Evolutionary conservation across 2,797 vertebrate species (phyloP), one percentile per base, ranked within the genome.

Genomic region (Enteromius thamalakanensis): DNA sequence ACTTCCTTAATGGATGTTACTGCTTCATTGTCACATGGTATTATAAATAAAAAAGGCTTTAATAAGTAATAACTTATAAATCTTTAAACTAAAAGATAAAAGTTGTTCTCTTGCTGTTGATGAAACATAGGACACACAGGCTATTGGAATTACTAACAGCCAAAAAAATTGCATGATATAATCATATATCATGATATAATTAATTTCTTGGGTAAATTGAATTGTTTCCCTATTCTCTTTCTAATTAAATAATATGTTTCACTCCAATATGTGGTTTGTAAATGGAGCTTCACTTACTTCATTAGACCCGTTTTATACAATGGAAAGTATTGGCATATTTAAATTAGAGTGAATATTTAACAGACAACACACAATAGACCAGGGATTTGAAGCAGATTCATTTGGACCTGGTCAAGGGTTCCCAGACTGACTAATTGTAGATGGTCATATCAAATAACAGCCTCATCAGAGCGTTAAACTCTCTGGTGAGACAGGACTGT

Each of bases 401-500:
- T 32, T 17, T 3, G 5, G 69, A 37, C 69, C 45, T 21, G 79
- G 29, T 62, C 40, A 51, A 37, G 69, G 29, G 21, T 62, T 51
- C 51, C 23, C 68, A 1, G 37, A 45, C 75, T 62, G 69, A 64
- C 42, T 81, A 81, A 75, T 19, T 65, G 70, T 51, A 12, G 32
- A 5, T 82, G 37, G 49, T 76, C 29, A 70, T 47, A 64, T 69
- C 64, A 58, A 21, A 76, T 55, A 76, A 47, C 37, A 42, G 37
- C 29, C 70, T 81, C 32, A 75, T 75, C 70, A 45, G 49, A 71
- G 21, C 26, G 19, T 17, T 10, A 76, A 42, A 40, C 37, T 77
- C 81, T 76, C 70, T 65, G 62, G 47, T 42, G n/a, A 75, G 47
- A 82, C 1, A 45, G n/a, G 23, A 76, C 45, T 53, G 68, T 45